Conservation (phyloP, 2,888 invertebrate species). For the Eupithecia subumbrata region DNA sequence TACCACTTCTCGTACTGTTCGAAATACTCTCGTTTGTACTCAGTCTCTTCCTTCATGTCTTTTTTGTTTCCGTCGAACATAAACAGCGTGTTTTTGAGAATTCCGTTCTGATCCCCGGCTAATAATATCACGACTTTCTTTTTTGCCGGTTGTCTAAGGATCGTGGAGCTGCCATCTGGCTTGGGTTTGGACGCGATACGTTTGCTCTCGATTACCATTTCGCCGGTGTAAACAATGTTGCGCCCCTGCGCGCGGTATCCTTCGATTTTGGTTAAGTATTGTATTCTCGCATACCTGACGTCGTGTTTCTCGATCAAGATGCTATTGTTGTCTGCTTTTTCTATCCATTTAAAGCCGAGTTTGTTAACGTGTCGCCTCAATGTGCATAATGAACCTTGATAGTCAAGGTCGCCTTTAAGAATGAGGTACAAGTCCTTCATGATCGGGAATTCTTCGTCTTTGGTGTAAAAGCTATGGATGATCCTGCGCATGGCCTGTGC, state of each 20-base stretch:
- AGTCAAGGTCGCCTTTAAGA: conserved; percentile 52
- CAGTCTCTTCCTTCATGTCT: conserved; percentile 50
- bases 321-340: conserved; percentile 51
- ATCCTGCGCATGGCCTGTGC: conserved; percentile 50
- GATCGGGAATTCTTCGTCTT: conserved; percentile 52
- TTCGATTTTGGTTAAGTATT: conserved; percentile 52
- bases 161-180: conserved; percentile 49
- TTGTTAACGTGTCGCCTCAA: conserved; percentile 50
- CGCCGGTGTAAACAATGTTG: conserved; percentile 51
- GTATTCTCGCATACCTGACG: conserved; percentile 49
- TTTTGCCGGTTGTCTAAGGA: conserved; percentile 53
- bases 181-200: conserved; percentile 51
- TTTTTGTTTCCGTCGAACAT: conserved; percentile 51
- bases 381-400: conserved; percentile 52
- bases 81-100: conserved; percentile 47
- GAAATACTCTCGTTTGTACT: conserved; percentile 48
- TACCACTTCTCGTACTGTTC: conserved; percentile 54
- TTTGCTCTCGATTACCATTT: conserved; percentile 49
- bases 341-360: conserved; percentile 54
- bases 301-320: conserved; percentile 54
- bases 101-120: conserved; percentile 49
- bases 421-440: conserved; percentile 53
- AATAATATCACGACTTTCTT: conserved; percentile 48
- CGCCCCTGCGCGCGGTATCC: conserved; percentile 49
- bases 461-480: conserved; percentile 52